These are phyloP conservation scores for Hylyphantes graminicola DNA, from an alignment of 1,140 invertebrate genomes.

Conservation along the genomic window DNA sequence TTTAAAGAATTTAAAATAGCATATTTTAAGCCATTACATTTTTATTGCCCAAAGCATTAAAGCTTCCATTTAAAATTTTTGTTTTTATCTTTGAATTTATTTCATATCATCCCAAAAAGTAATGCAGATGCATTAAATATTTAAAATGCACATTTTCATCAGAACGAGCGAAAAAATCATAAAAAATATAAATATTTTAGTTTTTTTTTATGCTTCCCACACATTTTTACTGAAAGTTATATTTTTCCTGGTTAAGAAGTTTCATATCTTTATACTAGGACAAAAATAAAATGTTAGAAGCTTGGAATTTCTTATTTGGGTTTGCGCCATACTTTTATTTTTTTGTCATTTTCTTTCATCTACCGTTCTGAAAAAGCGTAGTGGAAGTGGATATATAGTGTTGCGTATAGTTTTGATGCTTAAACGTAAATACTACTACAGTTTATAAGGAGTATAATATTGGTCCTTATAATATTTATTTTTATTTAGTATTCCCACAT, in stretches of 20 bases:
- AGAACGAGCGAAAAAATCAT: background rate
- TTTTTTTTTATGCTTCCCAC: background rate
- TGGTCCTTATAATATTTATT: too few relatives aligned
- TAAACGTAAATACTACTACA: too few relatives aligned
- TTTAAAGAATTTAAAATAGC: too few relatives aligned
- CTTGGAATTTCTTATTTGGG: constrained; percentile 29
- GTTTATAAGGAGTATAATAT: too few relatives aligned
- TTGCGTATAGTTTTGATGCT: background rate
- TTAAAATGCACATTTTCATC: constrained; percentile 22
- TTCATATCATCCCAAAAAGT: background rate
- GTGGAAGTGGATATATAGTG: background rate
- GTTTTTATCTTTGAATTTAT: background rate
- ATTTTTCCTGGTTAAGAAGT: constrained; percentile 22
- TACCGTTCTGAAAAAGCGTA: background rate
- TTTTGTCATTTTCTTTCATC: constrained; percentile 6
- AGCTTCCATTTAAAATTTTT: background rate
- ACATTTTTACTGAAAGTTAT: background rate
- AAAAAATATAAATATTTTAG: background rate
- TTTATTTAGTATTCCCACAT: too few relatives aligned
- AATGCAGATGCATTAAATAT: constrained; percentile 33
- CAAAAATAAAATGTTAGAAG: constrained; percentile 7
- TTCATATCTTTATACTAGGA: constrained; percentile 31
- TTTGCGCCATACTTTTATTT: constrained; percentile 4
- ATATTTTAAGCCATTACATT: too few relatives aligned
- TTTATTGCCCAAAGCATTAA: too few relatives aligned